Percentiles rank a stretch among this genome's conserved stretches.
phyloP scores from a whole-genome alignment of 2,888 invertebrate genomes.

The Salpingus planirostris region DNA sequence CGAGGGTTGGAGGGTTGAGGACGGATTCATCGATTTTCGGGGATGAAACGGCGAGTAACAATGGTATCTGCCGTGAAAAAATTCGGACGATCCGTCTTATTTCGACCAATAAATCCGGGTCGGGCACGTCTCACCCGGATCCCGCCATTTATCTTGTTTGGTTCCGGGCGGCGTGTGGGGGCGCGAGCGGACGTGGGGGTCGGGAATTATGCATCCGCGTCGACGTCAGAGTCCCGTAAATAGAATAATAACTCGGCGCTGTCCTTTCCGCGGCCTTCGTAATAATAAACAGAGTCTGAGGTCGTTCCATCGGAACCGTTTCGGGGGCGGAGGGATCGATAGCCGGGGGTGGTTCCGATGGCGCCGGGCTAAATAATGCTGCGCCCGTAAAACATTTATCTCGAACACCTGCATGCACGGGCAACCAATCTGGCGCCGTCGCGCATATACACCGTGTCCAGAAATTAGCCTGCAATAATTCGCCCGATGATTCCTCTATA shows the following conservation, averaged over 20 bases:
- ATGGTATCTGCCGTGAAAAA: slow-evolving; percentile 4
- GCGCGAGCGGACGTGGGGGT: neutral
- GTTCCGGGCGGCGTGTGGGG: neutral
- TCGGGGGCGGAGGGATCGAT: slow-evolving; percentile 27
- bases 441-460: too few species aligned
- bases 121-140: slow-evolving; percentile 8
- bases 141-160: slow-evolving; percentile 9
- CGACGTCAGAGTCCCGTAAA: slow-evolving; percentile 7
- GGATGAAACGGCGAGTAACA: too few species aligned
- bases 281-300: slow-evolving; percentile 9
- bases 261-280: slow-evolving; percentile 5
- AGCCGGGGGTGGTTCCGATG: slow-evolving; percentile 21
- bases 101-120: slow-evolving; percentile 11
- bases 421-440: slow-evolving; percentile 24
- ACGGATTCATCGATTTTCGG: too few species aligned
- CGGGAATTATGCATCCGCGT: slow-evolving; percentile 8
- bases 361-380: slow-evolving; percentile 26
- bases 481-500: too few species aligned
- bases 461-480: too few species aligned
- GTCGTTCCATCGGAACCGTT: slow-evolving; percentile 16
- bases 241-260: slow-evolving; percentile 8
- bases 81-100: slow-evolving; percentile 9
- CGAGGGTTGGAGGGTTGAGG: too few species aligned
- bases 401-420: slow-evolving; percentile 28
- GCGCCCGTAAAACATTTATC: slow-evolving; percentile 28